Evolutionary conservation across 2,888 invertebrate genomes (phyloP), one percentile per base, ranked within the genome.

Genomic region (Synanthedon tipuliformis): DNA sequence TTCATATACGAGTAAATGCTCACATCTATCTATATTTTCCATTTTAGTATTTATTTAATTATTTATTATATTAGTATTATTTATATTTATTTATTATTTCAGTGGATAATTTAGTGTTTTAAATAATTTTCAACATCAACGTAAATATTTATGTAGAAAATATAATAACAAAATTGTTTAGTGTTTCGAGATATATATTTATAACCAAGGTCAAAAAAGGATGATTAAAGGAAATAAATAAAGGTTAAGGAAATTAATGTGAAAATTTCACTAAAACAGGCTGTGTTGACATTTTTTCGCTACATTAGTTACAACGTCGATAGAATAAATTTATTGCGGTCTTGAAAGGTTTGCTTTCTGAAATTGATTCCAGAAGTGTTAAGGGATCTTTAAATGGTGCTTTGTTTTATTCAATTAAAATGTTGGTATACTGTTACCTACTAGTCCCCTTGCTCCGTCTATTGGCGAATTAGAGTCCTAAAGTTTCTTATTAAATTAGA

Each of bases 301-400:
- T 11, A 48, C 53, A 48, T 53, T 53, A 53, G 49, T 51, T 51
- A 51, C 51, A 53, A 53, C 51, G 40, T 48, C 53, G 50, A 15
- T 15, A 18, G 51, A 51, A 18, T 40, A 53, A 51, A 51, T 53
- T 50, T 48, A 40, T 45, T 51, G 15, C 40, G 40, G 45, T 45
- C 13, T 15, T 13, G n/a, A 13, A 34, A 34, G n/a, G 45, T 15
- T 15, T 12, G 0, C n/a, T 7, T 13, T 5, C 45, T 45, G 15
- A 41, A n/a, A n/a, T n/a, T n/a, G 13, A 13, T n/a, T 45, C 15
- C 7, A n/a, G 8, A 15, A 45, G 15, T 13, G 13, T 4, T 12
- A 41, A 41, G 13, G 41, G 41, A 13, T n/a, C n/a, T 41, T 45
- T 7, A 45, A 13, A 7, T 11, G 5, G 45, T 41, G 11, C 13